Base-by-base conservation (phyloP, 1,140 invertebrate genomes). In the Drosophila pseudoananassae region DNA sequence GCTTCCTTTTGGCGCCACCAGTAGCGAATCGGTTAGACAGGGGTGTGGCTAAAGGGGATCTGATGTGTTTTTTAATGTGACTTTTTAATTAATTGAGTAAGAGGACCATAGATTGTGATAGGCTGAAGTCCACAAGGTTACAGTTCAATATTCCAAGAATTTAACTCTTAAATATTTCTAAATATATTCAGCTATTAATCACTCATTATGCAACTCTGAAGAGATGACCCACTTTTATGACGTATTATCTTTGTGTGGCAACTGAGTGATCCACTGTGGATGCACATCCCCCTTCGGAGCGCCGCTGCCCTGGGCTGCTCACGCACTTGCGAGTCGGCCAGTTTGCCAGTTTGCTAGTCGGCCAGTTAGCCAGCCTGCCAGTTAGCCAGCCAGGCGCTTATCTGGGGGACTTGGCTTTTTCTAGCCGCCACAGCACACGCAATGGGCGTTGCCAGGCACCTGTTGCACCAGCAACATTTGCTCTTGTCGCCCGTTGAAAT, bases 401-500 rank as follows among this genome's bases (percentile, higher is more conserved):
- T 85, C 80, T 84, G 75, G 77, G 64, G 60, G 54, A 56, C 54
- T 76, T 76, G 76, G 65, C 61, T 66, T 60, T 43, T 80, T 84
- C 66, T 76, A 68, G 77, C 46, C 51, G 53, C 77, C 64, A 46
- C 49, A 66, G 9, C 80, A 55, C 83, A 85, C 82, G 82, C 82
- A 85, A 85, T 85, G 83, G 83, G 82, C 83, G 82, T 84, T 54
- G 77, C 68, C 82, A 70, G 82, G 81, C 81, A 82, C 82, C 78
- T 85, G 82, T 75, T 81, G 73, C 69, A 47, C 14, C 52, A 15
- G 51, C 63, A 45, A n/a, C 63, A 54, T 57, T 68, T 68, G 69
- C 72, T 57, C 47, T 76, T 79, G 77, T 80, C 78, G 78, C 56
- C 71, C 50, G 36, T 43, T 74, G 83, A 87, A 87, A 87, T 83